These are phyloP conservation scores for Rhyacophila evoluta DNA, from an alignment of 2,888 invertebrate genomes.

Conservation along the genomic window DNA sequence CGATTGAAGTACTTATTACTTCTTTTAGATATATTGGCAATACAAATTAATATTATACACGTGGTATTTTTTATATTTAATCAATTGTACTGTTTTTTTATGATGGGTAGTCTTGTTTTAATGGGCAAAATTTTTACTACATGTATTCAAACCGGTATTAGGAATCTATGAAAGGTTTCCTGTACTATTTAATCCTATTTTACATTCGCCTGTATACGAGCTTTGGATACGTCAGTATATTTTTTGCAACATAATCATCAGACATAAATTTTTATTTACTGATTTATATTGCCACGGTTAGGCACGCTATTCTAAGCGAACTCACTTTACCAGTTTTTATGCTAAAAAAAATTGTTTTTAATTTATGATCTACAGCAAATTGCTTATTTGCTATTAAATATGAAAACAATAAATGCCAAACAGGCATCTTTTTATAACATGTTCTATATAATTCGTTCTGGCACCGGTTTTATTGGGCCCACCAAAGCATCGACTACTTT, in stretches of 20 bases:
- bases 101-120: no score
- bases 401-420: slow-evolving; percentile 24
- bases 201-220: slow-evolving; percentile 23
- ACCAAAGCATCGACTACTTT: neutral
- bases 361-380: slow-evolving; percentile 17
- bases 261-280: slow-evolving; percentile 36
- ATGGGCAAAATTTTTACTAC: no score
- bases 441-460: slow-evolving; percentile 24
- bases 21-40: no score
- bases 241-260: neutral
- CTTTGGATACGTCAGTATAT: slow-evolving; percentile 16
- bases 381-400: slow-evolving; percentile 22
- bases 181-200: no score
- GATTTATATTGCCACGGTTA: slow-evolving; percentile 11
- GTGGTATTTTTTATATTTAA: no score
- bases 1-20: no score
- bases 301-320: slow-evolving; percentile 19
- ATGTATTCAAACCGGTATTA: no score
- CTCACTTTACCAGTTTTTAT: slow-evolving; percentile 9
- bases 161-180: neutral
- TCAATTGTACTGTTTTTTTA: no score
- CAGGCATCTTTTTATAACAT: neutral
- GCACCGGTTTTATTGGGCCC: slow-evolving; percentile 9
- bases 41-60: no score
- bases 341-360: neutral